Evolutionary conservation across 1,140 invertebrate genomes (phyloP), one percentile per base, ranked within the genome.

Genomic region (Kradibia gibbosae): DNA sequence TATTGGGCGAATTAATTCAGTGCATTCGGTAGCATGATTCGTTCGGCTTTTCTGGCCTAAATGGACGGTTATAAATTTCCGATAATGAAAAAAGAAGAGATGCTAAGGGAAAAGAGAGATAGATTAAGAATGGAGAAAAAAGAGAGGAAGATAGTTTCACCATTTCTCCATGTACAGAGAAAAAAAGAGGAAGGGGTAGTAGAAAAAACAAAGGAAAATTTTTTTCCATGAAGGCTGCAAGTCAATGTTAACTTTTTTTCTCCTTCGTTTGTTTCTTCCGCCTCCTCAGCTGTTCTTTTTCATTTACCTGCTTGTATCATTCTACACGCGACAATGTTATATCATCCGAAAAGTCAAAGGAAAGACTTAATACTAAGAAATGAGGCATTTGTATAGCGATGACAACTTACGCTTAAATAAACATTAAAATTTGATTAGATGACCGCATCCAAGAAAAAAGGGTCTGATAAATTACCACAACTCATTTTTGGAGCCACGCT

Each of bases 21-120:
- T 67, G 73, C 39, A 67, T 74, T 53, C 78, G 77, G 81, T 71
- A 80, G 81, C 80, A 84, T 83, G 84, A 86, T 86, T 83, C 80
- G 78, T 77, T 83, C 83, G 83, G 78, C 84, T 82, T 84, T 85
- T 84, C 83, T 85, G 74, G 71, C 82, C 84, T 81, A 84, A 85
- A 84, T 86, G 84, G 83, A 83, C 79, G 82, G 82, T 85, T 84
- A 86, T 86, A 84, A 86, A 86, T 85, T 84, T 83, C 72, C 80
- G 73, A 72, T 72, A 78, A 73, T 55, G 74, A 80, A 78, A 55
- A 48, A 80, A 78, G 62, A 77, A 80, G 76, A 82, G 55, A 50
- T 4, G n/a, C 34, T 73, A 78, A 7, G 77, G 82, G 39, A 48
- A 11, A 31, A 39, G 15, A 39, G 62, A 67, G 62, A 39, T 31